These are phyloP conservation scores for Acestrorhynchus altus DNA, from an alignment of 2,797 vertebrate species.

Conservation along the genomic window DNA sequence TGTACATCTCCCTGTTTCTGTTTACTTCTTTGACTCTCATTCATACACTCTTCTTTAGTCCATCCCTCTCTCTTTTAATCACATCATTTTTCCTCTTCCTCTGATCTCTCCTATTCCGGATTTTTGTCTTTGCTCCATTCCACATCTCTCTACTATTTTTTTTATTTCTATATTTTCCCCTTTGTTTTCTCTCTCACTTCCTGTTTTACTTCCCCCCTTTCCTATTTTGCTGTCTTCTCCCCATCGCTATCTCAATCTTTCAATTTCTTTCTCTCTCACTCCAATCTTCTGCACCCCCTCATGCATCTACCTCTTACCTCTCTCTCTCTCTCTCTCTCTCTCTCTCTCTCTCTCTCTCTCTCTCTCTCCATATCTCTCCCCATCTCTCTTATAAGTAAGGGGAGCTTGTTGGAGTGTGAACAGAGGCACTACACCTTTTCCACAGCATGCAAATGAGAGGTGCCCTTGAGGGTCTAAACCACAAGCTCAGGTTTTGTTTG, in stretches of 20 bases:
- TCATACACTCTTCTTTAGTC: not conserved
- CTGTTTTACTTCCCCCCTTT: conserved; percentile 6
- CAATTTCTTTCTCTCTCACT: not conserved
- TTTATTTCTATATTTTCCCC: not conserved
- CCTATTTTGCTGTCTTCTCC: not conserved
- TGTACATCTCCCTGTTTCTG: not conserved
- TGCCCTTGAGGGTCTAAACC: conserved; percentile 72
- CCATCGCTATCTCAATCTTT: not conserved
- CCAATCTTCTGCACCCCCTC: no score
- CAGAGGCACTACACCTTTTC: conserved; percentile 17
- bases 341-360: not conserved
- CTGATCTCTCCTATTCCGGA: not conserved
- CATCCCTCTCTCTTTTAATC: not conserved
- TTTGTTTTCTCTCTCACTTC: not conserved
- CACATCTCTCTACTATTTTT: not conserved
- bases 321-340: not conserved
- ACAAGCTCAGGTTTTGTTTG: conserved; percentile 65
- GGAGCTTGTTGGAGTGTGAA: not conserved
- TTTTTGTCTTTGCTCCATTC: no score
- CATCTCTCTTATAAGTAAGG: conserved; percentile 48
- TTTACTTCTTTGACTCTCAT: not conserved
- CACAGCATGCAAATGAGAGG: conserved; percentile 70
- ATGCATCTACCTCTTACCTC: conserved; percentile 1
- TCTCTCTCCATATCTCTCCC: conserved; percentile 66
- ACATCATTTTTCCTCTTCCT: not conserved